These are phyloP conservation scores for Lates japonicus DNA, from an alignment of 2,797 vertebrate genomes.

Conservation along the genomic window DNA sequence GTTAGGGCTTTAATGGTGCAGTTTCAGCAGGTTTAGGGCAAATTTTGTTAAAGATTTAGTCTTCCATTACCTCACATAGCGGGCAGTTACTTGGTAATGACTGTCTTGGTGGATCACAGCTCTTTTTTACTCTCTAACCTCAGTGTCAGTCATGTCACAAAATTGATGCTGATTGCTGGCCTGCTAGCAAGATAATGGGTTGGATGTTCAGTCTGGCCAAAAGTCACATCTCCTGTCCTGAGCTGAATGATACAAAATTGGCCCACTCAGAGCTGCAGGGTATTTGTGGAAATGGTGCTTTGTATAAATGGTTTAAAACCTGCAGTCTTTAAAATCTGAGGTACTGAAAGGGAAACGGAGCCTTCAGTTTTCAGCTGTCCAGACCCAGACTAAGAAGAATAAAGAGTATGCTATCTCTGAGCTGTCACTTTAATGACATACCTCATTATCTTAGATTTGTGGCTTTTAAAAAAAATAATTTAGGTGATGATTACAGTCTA, in stretches of 20 bases:
- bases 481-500: conserved; percentile 15
- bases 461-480: conserved; percentile 11
- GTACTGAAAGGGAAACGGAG: conserved; percentile 7
- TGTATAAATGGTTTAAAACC: conserved; percentile 26
- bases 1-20: not conserved
- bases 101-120: not conserved
- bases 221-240: conserved; percentile 20
- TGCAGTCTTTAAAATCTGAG: conserved; percentile 10
- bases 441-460: conserved; percentile 19
- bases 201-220: conserved; percentile 18
- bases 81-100: conserved; percentile 2
- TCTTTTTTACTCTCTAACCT: not conserved
- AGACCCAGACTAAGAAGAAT: not conserved
- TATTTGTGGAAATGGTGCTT: conserved; percentile 26
- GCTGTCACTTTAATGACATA: conserved; percentile 28
- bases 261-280: conserved; percentile 22
- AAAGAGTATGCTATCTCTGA: not conserved
- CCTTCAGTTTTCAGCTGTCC: conserved; percentile 9
- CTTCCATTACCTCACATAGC: not conserved
- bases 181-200: conserved; percentile 24
- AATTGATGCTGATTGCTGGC: conserved; percentile 29
- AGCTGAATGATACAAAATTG: conserved; percentile 31
- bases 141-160: not conserved
- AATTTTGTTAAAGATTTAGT: conserved; percentile 9
- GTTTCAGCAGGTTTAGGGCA: not conserved